These are phyloP conservation scores for Taeniopygia guttata DNA, from an alignment of 2,797 vertebrate genomes.

Conservation along the genomic window DNA sequence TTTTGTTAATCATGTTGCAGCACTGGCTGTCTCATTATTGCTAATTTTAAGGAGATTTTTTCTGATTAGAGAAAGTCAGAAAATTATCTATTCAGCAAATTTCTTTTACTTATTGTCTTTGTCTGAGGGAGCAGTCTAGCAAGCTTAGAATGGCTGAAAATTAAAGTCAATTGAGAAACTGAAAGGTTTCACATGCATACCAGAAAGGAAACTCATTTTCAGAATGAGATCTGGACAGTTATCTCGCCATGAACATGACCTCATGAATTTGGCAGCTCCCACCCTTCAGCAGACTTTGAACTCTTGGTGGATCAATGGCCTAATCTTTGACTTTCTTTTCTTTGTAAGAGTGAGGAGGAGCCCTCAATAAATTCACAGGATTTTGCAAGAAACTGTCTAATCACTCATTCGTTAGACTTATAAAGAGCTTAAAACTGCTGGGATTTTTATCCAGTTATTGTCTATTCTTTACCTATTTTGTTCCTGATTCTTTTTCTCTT, in stretches of 20 bases:
- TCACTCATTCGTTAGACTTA: neutral
- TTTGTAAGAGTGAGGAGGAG: neutral
- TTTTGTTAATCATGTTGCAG: neutral
- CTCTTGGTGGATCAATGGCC: conserved; percentile 31
- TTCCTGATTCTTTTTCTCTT: neutral
- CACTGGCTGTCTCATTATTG: neutral
- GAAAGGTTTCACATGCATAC: conserved; percentile 11
- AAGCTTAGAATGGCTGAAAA: neutral
- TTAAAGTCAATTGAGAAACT: conserved; percentile 20
- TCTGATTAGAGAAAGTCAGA: neutral
- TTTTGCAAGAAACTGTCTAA: conserved; percentile 11
- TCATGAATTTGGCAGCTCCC: conserved; percentile 66
- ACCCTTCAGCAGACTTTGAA: conserved; percentile 47
- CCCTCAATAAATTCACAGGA: conserved; percentile 3
- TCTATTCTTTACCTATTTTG: neutral
- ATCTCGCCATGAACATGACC: conserved; percentile 59
- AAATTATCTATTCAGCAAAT: neutral
- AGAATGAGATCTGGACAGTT: conserved; percentile 58
- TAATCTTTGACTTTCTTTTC: conserved; percentile 52
- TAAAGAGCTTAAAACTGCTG: neutral
- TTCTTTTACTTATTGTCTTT: neutral
- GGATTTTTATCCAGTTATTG: neutral
- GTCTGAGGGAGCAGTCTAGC: neutral
- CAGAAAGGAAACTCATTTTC: conserved; percentile 45
- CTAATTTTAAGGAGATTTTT: neutral